Evolutionary conservation across 23 tunicate species (phyloP).

Genomic region (Ciona savignyi): DNA sequence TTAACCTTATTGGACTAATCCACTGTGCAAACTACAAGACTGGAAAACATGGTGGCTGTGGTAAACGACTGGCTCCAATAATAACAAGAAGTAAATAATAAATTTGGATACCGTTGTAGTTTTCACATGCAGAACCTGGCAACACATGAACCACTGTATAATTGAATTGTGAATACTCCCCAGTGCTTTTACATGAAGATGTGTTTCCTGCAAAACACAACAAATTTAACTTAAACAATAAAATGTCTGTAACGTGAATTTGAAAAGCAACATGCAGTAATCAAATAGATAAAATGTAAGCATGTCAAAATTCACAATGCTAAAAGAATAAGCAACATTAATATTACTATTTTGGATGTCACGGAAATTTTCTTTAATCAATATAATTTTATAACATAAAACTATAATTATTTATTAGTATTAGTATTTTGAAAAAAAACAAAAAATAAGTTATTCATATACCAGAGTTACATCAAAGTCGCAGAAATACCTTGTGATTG

Average conservation of each 20-base stretch:
- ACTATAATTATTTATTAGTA: no score
- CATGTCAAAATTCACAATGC: no score
- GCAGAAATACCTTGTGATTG: slow-evolving; percentile 29
- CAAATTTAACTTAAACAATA: no score
- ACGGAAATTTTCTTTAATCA: not conserved
- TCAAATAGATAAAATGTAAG: no score
- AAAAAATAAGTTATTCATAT: not conserved
- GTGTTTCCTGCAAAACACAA: not conserved
- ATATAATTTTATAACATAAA: not conserved
- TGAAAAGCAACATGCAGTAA: no score
- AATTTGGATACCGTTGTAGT: slow-evolving; percentile 70
- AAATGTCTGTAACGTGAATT: not conserved
- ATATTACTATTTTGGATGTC: no score
- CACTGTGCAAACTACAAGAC: no score
- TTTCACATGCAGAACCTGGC: slow-evolving; percentile 95
- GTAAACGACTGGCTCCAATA: no score
- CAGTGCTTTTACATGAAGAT: not conserved
- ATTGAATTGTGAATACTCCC: not conserved
- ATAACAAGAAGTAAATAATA: no score
- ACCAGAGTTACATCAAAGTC: not conserved
- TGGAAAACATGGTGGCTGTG: no score
- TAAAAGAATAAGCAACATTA: no score
- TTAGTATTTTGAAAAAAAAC: not conserved
- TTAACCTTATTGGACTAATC: no score
- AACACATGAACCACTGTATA: slow-evolving; percentile 34